phyloP scores from a whole-genome alignment of 2,113 vertebrate genomes.

The Octodon degus region DNA sequence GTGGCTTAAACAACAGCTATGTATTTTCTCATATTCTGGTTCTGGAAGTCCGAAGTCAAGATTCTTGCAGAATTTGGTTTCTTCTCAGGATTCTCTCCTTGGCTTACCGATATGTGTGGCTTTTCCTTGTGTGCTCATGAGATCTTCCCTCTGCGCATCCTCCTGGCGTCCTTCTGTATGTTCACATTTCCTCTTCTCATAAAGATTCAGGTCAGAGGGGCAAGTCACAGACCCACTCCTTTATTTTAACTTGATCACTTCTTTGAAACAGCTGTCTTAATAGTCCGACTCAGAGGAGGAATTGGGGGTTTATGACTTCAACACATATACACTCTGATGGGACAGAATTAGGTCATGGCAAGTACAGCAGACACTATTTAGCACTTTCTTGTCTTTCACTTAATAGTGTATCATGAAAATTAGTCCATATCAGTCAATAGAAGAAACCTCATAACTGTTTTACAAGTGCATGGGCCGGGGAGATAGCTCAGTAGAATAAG shows the following conservation, averaged over 20 bases:
- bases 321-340: background rate
- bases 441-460: background rate
- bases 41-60: background rate
- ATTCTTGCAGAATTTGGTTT: background rate
- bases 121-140: background rate
- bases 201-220: background rate
- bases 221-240: background rate
- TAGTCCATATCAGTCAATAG: background rate
- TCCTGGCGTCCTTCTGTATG: background rate
- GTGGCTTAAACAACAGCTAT: background rate
- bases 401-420: background rate
- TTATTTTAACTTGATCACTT: background rate
- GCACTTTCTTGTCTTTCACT: background rate
- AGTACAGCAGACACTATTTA: background rate
- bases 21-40: background rate
- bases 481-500: too few species aligned
- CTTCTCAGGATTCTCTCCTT: background rate
- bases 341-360: background rate
- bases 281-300: background rate
- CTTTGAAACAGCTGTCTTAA: background rate
- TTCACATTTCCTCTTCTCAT: background rate
- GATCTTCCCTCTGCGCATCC: background rate
- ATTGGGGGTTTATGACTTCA: background rate
- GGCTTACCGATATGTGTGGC: background rate
- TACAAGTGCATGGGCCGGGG: background rate